Evolutionary conservation across 2,888 invertebrate species (phyloP), one percentile per base, ranked within the genome.

Genomic region (Xestia sexstrigata): DNA sequence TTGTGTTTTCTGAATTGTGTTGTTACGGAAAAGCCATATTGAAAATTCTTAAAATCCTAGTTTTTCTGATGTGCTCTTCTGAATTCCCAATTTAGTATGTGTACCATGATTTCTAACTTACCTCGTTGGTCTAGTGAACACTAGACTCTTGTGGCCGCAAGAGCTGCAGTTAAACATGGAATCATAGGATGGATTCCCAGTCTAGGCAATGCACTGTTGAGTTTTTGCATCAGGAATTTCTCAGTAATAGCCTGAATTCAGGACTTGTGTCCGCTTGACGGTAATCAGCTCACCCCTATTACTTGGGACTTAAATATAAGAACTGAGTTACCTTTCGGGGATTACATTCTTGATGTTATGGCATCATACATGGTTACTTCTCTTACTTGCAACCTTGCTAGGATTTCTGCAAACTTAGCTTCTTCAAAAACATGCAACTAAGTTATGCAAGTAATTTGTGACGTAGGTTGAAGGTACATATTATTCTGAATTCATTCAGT

Each of bases 401-500:
- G n/a, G 1, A 15, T 52, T 42, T 52, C 55, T 45, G 11, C 42
- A 74, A 74, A 39, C 3, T n/a, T 17, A 26, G 9, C 17, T 7
- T 17, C 23, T 62, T 0, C 13, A 23, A 13, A 60, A 49, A 7
- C 23, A 0, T 47, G 6, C 2, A 11, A 47, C 13, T 30, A 76
- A 23, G 5, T 49, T 35, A 82, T 58, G 5, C 17, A 35, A 76
- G 58, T 23, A 82, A 76, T 76, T 60, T 52, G 8, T 42, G 30
- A 49, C 71, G 70, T 55, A 26, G 30, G 47, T 39, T 20, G n/a
- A 78, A 72, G 9, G 5, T 15, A 4, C 30, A 42, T 63, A 70
- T 78, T 62, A 72, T 74, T 65, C 30, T 2, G 42, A 78, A 81
- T 81, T 70, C 72, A 85, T 84, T 73, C 17, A 60, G 49, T 60